Conservation (phyloP, 1,140 invertebrate genomes). For the Scylla paramamosain region DNA sequence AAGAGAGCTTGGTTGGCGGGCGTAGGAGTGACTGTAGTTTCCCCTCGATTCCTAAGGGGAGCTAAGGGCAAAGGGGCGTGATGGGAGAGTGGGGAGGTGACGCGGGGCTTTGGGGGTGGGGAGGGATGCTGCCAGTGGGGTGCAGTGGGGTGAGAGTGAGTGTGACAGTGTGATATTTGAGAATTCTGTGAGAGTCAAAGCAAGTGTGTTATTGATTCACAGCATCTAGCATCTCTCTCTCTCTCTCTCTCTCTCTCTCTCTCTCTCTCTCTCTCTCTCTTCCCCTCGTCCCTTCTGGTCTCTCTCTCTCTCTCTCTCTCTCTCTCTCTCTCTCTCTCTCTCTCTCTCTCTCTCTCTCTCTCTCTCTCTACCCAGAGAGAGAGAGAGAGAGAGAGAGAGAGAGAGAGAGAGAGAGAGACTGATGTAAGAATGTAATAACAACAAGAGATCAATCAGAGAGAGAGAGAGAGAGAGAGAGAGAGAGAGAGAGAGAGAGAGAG, state of each 20-base stretch:
- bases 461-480: neutral
- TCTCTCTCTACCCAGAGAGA: neutral
- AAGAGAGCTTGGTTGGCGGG: too few species aligned
- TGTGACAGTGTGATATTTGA: neutral
- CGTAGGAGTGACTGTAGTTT: too few species aligned
- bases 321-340: neutral
- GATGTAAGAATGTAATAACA: too few species aligned
- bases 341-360: neutral
- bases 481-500: neutral
- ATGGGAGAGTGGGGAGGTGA: neutral
- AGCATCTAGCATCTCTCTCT: conserved; percentile 70
- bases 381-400: conserved; percentile 31
- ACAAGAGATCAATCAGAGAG: neutral
- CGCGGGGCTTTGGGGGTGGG: neutral
- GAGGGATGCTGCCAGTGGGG: neutral
- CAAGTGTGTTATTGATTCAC: conserved; percentile 73
- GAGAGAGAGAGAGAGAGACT: too few species aligned
- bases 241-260: conserved; percentile 22
- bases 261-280: conserved; percentile 21
- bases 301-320: neutral
- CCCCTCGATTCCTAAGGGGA: neutral
- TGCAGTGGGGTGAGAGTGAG: neutral
- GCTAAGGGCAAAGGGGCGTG: neutral
- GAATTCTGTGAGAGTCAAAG: conserved; percentile 47
- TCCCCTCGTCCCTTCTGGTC: neutral